Conservation (phyloP, 2,888 invertebrate species). For the Andrena dorsata region DNA sequence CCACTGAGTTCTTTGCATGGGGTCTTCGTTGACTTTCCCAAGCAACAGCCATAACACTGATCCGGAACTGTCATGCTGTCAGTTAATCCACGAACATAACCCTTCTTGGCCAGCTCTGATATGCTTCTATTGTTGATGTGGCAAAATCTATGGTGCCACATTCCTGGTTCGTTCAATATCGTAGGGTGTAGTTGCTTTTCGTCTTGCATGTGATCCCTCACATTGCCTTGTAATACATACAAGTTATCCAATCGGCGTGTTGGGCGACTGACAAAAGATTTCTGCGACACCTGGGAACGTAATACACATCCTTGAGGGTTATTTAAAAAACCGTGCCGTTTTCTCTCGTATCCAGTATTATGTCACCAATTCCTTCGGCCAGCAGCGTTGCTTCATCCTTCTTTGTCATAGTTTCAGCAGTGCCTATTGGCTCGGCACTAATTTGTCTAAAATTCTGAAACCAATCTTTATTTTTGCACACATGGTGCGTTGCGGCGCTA, state of each 20-base stretch:
- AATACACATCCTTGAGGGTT: conserved; percentile 1
- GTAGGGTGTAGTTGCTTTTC: no score
- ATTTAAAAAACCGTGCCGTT: not conserved
- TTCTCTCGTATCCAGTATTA: conserved; percentile 1
- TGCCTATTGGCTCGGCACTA: conserved; percentile 3
- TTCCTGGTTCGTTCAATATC: no score
- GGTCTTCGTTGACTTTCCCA: no score
- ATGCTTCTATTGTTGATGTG: no score
- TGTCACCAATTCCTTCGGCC: conserved; percentile 14
- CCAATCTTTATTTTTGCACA: conserved; percentile 14
- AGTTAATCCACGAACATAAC: no score
- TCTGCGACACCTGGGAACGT: not conserved
- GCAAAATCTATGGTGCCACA: no score
- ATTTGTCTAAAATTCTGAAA: conserved; percentile 16
- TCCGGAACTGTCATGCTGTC: no score
- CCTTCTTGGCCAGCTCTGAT: no score
- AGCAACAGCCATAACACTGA: no score
- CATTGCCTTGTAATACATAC: no score
- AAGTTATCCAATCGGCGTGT: not conserved
- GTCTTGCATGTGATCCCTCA: no score
- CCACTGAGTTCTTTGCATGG: no score
- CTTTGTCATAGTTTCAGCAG: not conserved
- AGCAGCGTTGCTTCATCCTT: conserved; percentile 1
- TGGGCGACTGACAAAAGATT: conserved; percentile 10
- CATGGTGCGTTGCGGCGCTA: conserved; percentile 32